Evolutionary conservation across 2,113 vertebrate genomes (phyloP).

Genomic region (Lamprotornis superbus): DNA sequence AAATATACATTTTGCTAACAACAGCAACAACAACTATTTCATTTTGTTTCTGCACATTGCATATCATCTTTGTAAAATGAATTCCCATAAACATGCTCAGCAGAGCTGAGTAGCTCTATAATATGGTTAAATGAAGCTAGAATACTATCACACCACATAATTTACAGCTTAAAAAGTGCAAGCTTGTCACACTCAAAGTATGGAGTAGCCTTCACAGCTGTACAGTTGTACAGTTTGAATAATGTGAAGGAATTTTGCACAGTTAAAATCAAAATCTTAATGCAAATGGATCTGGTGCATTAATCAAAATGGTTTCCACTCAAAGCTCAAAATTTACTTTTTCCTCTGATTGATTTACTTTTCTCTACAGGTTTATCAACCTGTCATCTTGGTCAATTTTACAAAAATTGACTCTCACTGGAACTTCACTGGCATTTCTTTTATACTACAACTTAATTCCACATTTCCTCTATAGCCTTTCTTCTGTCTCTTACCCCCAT

Average conservation of each 20-base stretch:
- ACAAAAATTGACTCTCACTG: neutral
- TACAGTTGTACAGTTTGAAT: neutral
- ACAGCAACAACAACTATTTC: conserved; percentile 10
- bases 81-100: conserved; percentile 39
- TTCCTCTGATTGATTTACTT: neutral
- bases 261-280: neutral
- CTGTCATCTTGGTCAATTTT: neutral
- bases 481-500: neutral
- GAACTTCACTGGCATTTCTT: neutral
- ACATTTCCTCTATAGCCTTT: neutral
- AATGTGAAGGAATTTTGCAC: neutral
- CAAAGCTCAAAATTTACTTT: neutral
- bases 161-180: neutral
- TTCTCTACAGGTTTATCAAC: neutral
- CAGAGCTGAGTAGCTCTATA: conserved; percentile 18
- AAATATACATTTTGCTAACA: conserved; percentile 35
- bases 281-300: neutral
- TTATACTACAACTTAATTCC: neutral
- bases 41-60: conserved; percentile 60
- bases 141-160: conserved; percentile 1
- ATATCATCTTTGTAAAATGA: conserved; percentile 50
- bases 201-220: neutral
- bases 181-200: neutral
- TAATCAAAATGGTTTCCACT: neutral
- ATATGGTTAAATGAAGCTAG: conserved; percentile 22